A percentile compares a stretch with the other conserved stretches of the same genome.
phyloP scores from a whole-genome alignment of 2,113 vertebrate species.

The Bubo blakistoni region DNA sequence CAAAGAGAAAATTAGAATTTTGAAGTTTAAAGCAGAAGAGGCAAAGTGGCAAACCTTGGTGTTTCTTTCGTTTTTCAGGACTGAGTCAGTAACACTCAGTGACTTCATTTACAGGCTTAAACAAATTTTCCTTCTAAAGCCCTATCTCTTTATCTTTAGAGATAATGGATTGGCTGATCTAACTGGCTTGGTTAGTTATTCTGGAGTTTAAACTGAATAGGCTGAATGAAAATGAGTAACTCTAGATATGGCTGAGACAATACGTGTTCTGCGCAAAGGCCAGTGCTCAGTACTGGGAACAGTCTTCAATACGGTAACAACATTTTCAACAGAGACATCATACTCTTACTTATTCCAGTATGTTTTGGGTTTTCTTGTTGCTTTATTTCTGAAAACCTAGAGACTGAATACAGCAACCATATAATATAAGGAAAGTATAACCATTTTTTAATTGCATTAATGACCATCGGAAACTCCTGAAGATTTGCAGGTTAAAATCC shows the following conservation, averaged over 20 bases:
- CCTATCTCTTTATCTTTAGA: background rate
- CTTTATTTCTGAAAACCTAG: background rate
- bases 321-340: background rate
- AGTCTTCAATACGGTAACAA: background rate
- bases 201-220: background rate
- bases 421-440: background rate
- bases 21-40: background rate
- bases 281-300: background rate
- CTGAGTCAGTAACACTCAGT: background rate
- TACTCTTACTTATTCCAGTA: background rate
- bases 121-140: background rate
- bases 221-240: background rate
- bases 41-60: background rate
- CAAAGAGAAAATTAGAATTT: background rate
- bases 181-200: background rate
- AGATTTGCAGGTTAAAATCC: background rate
- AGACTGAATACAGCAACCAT: background rate
- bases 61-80: background rate
- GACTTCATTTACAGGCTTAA: background rate
- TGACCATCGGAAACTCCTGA: background rate
- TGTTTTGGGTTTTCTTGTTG: background rate
- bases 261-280: background rate
- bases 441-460: background rate
- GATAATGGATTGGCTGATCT: background rate
- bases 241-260: background rate